Evolutionary conservation across 2,888 invertebrate genomes (phyloP).

Genomic region (Chrysolina oricalcia): DNA sequence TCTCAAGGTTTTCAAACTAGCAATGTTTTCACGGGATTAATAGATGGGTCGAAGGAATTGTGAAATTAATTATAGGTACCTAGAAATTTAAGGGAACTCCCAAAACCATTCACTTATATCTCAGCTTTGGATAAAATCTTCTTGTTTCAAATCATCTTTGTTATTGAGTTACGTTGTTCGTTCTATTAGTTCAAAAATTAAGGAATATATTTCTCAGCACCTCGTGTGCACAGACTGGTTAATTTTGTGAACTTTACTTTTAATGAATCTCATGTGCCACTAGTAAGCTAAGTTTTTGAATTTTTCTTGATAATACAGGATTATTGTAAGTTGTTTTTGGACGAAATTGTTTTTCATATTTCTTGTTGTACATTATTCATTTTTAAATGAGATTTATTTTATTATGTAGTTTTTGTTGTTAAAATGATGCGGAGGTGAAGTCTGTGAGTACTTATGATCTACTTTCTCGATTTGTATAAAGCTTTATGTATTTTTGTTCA

Average conservation of each 20-base stretch:
- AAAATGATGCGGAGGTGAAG: slow-evolving; percentile 35
- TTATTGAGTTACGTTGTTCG: neutral
- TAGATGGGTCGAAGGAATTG: no score
- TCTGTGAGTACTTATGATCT: slow-evolving; percentile 45
- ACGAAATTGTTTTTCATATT: slow-evolving; percentile 10
- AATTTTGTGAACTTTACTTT: slow-evolving; percentile 18
- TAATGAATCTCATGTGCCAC: slow-evolving; percentile 20
- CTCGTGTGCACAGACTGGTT: neutral
- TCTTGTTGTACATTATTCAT: slow-evolving; percentile 43
- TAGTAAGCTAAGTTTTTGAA: slow-evolving; percentile 20
- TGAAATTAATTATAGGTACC: no score
- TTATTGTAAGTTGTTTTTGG: slow-evolving; percentile 6
- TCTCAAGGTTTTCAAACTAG: no score
- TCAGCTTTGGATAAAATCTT: no score
- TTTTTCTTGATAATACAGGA: neutral
- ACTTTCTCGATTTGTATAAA: slow-evolving; percentile 49
- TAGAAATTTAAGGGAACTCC: no score
- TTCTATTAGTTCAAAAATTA: neutral
- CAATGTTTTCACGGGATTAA: no score
- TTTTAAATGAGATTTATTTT: slow-evolving; percentile 32
- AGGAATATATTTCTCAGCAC: slow-evolving; percentile 1
- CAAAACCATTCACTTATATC: neutral
- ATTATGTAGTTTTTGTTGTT: slow-evolving; percentile 39
- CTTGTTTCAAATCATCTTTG: no score
- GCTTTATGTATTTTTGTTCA: slow-evolving; percentile 50